Percentiles rank a stretch among this genome's conserved stretches.
Evolutionary conservation across 2,888 invertebrate genomes (phyloP).

Genomic region (Metopia argyrocephala): DNA sequence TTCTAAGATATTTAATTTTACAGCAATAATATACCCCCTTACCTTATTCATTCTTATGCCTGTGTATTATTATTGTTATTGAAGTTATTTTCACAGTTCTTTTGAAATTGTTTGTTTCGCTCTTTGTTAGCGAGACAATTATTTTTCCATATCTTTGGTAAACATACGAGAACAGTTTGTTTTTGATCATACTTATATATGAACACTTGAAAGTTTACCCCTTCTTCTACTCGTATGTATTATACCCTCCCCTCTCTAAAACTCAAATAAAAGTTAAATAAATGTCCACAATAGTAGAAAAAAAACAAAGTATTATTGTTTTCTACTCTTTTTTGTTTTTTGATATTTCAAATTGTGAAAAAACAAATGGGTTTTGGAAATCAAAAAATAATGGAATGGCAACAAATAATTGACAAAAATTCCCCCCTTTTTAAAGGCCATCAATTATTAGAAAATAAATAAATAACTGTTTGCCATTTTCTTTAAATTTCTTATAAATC

Average conservation of each 20-base stretch:
- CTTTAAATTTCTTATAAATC: slow-evolving; percentile 1
- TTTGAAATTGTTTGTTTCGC: background rate
- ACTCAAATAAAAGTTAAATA: background rate
- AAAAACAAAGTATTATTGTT: background rate
- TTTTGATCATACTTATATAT: background rate
- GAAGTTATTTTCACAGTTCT: background rate
- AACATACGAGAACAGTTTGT: slow-evolving; percentile 22
- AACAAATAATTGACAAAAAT: background rate
- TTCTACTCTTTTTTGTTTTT: background rate
- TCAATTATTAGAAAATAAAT: slow-evolving; percentile 16
- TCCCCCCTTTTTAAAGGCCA: background rate
- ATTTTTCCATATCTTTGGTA: slow-evolving; percentile 46
- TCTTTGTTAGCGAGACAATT: slow-evolving; percentile 20
- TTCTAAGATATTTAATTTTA: no score
- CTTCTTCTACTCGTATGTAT: background rate
- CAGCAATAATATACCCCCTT: no score
- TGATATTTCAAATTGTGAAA: background rate
- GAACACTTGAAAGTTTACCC: background rate
- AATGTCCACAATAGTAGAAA: background rate
- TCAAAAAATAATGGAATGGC: background rate
- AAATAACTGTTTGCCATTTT: slow-evolving; percentile 2
- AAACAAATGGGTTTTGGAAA: background rate
- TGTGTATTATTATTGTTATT: background rate
- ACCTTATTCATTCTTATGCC: background rate
- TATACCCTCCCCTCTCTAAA: background rate